Percentiles rank a stretch among this genome's conserved stretches.
phyloP scores from a whole-genome alignment of 2,797 vertebrate species.

The Macrochelys suwanniensis region DNA sequence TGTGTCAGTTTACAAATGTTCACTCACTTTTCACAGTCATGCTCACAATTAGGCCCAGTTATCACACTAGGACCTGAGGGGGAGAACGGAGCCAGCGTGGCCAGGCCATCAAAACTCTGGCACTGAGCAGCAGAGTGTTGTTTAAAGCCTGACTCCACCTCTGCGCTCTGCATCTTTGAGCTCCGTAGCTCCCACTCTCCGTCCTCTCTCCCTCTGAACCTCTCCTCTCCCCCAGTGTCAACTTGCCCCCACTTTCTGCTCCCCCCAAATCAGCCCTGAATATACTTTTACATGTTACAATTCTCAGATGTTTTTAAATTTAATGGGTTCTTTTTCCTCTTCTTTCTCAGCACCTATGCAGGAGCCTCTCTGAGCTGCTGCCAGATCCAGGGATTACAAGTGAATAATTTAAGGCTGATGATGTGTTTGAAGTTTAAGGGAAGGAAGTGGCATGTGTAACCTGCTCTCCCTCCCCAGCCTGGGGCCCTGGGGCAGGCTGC shows the following conservation, averaged over 20 bases:
- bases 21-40: background rate
- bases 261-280: slow-evolving; percentile 57
- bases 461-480: slow-evolving; percentile 32
- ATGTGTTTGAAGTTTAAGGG: slow-evolving; percentile 77
- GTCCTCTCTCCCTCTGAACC: background rate
- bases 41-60: background rate
- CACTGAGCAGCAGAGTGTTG: background rate
- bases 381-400: slow-evolving; percentile 74
- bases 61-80: background rate
- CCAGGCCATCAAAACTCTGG: background rate
- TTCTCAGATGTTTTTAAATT: slow-evolving; percentile 80
- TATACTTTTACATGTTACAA: slow-evolving; percentile 71
- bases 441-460: slow-evolving; percentile 20
- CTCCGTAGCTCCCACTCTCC: background rate
- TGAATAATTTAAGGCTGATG: slow-evolving; percentile 80
- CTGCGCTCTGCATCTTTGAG: background rate
- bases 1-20: background rate
- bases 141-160: background rate
- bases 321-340: slow-evolving; percentile 73
- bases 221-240: background rate
- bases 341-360: slow-evolving; percentile 78
- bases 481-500: background rate
- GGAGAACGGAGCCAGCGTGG: background rate
- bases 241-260: background rate
- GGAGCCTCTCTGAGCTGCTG: slow-evolving; percentile 72